Evolutionary conservation across 2,113 vertebrate species (phyloP).

Genomic region (Noctilio leporinus): DNA sequence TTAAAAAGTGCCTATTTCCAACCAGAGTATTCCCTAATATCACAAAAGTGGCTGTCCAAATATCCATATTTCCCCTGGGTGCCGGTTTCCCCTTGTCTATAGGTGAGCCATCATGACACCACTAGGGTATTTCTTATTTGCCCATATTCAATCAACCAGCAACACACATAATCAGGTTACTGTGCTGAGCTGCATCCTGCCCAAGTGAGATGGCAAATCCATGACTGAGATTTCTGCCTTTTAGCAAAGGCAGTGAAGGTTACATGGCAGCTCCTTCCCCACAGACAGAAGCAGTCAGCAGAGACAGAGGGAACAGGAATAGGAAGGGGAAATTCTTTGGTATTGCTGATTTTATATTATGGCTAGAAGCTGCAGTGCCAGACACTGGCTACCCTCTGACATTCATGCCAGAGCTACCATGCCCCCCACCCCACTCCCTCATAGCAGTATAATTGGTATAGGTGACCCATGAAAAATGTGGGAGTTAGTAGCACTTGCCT

Average conservation of each 20-base stretch:
- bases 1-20: conserved; percentile 10
- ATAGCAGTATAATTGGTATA: not conserved
- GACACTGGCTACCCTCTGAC: not conserved
- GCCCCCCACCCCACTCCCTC: fast-evolving
- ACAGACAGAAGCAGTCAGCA: not conserved
- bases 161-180: not conserved
- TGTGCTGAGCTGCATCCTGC: not conserved
- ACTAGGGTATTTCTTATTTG: not conserved
- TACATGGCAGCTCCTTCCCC: not conserved
- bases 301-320: not conserved
- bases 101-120: not conserved
- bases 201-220: not conserved
- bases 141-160: not conserved
- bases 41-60: not conserved
- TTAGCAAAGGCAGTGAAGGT: conserved; percentile 2
- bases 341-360: not conserved
- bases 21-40: not conserved
- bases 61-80: not conserved
- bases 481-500: not conserved
- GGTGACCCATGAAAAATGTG: not conserved
- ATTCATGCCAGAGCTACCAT: not conserved
- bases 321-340: not conserved
- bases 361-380: not conserved
- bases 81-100: not conserved
- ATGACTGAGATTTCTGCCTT: not conserved